phyloP scores from a whole-genome alignment of 2,113 vertebrate genomes.

The Spea bombifrons region DNA sequence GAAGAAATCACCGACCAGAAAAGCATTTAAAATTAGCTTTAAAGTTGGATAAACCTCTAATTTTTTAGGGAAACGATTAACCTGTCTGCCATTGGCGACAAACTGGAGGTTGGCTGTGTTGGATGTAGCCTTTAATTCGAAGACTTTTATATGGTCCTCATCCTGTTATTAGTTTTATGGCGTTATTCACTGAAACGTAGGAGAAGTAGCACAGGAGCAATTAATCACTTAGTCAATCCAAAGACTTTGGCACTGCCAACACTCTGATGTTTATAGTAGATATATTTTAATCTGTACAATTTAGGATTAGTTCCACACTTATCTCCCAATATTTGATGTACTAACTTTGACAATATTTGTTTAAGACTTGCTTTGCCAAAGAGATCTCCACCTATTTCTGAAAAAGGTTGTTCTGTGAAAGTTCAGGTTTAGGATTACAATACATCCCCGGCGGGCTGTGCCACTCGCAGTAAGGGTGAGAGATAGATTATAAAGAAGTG shows the following conservation, averaged over 20 bases:
- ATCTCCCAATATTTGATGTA: conserved; percentile 37
- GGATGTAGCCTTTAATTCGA: too few relatives aligned
- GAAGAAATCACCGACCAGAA: too few relatives aligned
- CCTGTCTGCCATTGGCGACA: too few relatives aligned
- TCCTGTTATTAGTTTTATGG: too few relatives aligned
- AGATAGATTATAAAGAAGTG: too few relatives aligned
- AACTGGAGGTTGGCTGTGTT: too few relatives aligned
- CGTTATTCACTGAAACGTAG: neutral
- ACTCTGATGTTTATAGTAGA: neutral
- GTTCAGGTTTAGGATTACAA: neutral
- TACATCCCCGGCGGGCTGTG: neutral
- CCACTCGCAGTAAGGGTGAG: neutral
- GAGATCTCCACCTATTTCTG: conserved; percentile 12
- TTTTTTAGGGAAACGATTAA: too few relatives aligned
- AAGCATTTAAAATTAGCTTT: too few relatives aligned
- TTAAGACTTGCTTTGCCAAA: conserved; percentile 7
- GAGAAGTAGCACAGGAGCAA: neutral
- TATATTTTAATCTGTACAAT: conserved; percentile 28
- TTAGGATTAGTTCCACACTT: conserved; percentile 12
- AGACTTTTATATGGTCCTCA: too few relatives aligned
- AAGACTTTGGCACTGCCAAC: neutral
- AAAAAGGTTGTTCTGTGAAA: neutral
- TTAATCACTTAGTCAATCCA: neutral
- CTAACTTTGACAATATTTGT: conserved; percentile 31
- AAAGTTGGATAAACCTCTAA: too few relatives aligned